Conservation (phyloP, 1,140 invertebrate genomes). For the Drosophila obscura region DNA sequence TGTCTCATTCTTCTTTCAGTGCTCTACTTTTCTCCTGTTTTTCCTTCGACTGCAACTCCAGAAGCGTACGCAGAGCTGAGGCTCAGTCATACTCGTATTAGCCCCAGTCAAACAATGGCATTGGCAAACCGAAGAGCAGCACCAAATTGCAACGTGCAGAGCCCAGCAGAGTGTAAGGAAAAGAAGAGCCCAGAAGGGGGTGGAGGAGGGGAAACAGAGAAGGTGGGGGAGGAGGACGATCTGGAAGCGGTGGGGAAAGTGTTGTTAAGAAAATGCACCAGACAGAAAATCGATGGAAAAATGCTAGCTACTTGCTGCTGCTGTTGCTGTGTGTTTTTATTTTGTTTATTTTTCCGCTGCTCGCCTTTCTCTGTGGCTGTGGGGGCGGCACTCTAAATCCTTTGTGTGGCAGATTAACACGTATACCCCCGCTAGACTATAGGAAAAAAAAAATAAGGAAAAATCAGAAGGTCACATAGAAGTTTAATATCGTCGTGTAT, state of each 20-base stretch:
- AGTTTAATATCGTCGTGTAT: slow-evolving; percentile 18
- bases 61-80: slow-evolving; percentile 39
- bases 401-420: slow-evolving; percentile 77
- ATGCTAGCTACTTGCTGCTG: slow-evolving; percentile 36
- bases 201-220: background rate
- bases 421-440: slow-evolving; percentile 50
- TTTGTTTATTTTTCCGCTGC: slow-evolving; percentile 32
- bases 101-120: slow-evolving; percentile 79
- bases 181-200: slow-evolving; percentile 3
- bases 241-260: slow-evolving; percentile 18
- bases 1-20: background rate
- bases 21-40: background rate
- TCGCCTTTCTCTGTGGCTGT: slow-evolving; percentile 35
- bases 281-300: slow-evolving; percentile 74
- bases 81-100: slow-evolving; percentile 72
- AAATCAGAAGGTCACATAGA: slow-evolving; percentile 63
- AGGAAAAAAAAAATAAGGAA: slow-evolving; percentile 18
- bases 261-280: slow-evolving; percentile 74
- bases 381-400: slow-evolving; percentile 64
- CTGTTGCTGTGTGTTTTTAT: slow-evolving; percentile 27
- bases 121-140: slow-evolving; percentile 65
- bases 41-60: slow-evolving; percentile 49
- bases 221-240: slow-evolving; percentile 13
- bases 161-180: slow-evolving; percentile 18
- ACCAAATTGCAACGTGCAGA: slow-evolving; percentile 71